These are phyloP conservation scores for Drosophila simulans DNA, from an alignment of 1,140 invertebrate genomes.

Conservation along the genomic window DNA sequence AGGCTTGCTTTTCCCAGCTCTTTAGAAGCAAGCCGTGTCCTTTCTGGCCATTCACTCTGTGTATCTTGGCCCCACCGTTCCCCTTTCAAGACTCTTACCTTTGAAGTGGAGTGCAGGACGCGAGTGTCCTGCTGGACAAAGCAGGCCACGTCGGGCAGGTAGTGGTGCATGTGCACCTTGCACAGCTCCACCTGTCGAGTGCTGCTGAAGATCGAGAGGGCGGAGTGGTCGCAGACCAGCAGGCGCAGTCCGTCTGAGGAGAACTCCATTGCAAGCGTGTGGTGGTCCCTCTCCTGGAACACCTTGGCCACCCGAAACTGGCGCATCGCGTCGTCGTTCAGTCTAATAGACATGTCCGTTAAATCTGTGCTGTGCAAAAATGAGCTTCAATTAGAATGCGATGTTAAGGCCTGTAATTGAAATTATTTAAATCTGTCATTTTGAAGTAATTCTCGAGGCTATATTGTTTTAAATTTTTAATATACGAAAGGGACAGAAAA, in stretches of 20 bases:
- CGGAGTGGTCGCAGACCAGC: conserved; percentile 28
- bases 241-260: conserved; percentile 37
- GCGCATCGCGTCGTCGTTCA: conserved; percentile 27
- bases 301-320: conserved; percentile 47
- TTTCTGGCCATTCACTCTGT: background rate
- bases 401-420: conserved; percentile 9
- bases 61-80: background rate
- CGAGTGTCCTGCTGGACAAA: conserved; percentile 25
- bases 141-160: conserved; percentile 43
- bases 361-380: background rate
- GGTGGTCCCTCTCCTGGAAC: conserved; percentile 20
- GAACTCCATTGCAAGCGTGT: conserved; percentile 37
- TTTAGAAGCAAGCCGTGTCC: background rate
- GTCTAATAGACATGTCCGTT: conserved; percentile 20
- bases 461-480: too few species aligned
- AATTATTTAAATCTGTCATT: too few species aligned
- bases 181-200: conserved; percentile 6
- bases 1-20: background rate
- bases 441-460: too few species aligned
- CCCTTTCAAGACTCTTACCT: conserved; percentile 25
- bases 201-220: conserved; percentile 32
- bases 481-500: too few species aligned
- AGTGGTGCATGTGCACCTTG: conserved; percentile 37
- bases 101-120: conserved; percentile 46
- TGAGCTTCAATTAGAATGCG: background rate